Conservation (phyloP, 2,888 invertebrate genomes). For the Seira ritae region DNA sequence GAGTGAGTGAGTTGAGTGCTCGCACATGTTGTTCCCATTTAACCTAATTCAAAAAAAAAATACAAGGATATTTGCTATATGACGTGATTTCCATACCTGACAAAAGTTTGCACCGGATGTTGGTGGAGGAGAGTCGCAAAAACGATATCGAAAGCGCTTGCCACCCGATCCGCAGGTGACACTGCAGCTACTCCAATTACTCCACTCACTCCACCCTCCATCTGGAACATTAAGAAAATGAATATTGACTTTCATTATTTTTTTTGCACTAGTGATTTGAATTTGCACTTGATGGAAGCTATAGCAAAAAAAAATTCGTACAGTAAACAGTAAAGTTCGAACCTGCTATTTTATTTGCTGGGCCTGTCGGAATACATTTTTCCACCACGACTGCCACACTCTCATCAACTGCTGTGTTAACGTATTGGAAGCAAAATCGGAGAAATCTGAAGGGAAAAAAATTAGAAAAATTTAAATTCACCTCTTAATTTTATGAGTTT, state of each 20-base stretch:
- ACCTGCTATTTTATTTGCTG: conserved; percentile 68
- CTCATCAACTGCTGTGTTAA: conserved; percentile 72
- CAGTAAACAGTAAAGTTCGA: too few species aligned
- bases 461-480: background rate
- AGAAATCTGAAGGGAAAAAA: conserved; percentile 66
- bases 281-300: too few species aligned
- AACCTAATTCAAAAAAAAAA: too few species aligned
- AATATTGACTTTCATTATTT: background rate
- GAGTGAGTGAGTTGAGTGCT: too few species aligned
- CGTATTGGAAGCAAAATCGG: conserved; percentile 73
- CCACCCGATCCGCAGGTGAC: conserved; percentile 69
- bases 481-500: too few species aligned
- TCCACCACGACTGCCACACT: conserved; percentile 73
- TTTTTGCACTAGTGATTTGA: too few species aligned
- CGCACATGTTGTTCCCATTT: background rate
- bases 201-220: conserved; percentile 72
- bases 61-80: too few species aligned
- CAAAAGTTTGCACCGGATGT: conserved; percentile 71
- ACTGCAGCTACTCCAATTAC: conserved; percentile 70
- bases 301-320: too few species aligned
- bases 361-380: conserved; percentile 71
- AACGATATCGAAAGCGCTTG: conserved; percentile 70
- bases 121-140: conserved; percentile 72
- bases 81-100: conserved; percentile 59
- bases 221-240: conserved; percentile 48